Percentiles rank a stretch among this genome's conserved stretches.
Evolutionary conservation across 2,888 invertebrate species (phyloP).

Genomic region (Hydroisotoma schaefferi): DNA sequence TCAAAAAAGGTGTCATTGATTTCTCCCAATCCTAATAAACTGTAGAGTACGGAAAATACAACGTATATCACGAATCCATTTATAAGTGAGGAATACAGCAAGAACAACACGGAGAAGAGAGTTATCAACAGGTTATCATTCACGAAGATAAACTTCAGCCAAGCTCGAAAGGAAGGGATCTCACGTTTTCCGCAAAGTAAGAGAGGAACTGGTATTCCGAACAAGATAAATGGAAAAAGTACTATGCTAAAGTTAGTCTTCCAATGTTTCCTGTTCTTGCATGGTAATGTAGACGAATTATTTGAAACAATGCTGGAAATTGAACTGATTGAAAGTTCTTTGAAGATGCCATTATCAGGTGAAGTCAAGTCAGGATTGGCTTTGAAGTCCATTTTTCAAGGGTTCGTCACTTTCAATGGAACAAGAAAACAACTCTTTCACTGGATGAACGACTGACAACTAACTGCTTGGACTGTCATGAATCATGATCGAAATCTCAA

Average conservation of each 20-base stretch:
- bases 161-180: neutral
- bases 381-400: too few relatives aligned
- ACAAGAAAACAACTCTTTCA: too few relatives aligned
- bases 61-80: constrained; percentile 5
- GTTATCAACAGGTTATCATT: neutral
- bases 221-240: neutral
- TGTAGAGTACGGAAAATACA: neutral
- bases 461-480: too few relatives aligned
- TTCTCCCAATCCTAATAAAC: constrained; percentile 1
- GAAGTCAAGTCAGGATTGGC: too few relatives aligned
- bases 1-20: neutral
- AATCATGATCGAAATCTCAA: too few relatives aligned
- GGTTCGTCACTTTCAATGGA: too few relatives aligned
- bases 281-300: too few relatives aligned
- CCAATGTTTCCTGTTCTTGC: too few relatives aligned
- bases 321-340: too few relatives aligned
- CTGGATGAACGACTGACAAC: too few relatives aligned
- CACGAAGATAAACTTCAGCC: constrained; percentile 7
- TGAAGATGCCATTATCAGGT: too few relatives aligned
- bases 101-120: neutral
- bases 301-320: too few relatives aligned
- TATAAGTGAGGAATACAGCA: neutral
- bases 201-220: constrained; percentile 4
- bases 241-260: neutral
- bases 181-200: neutral